These are phyloP conservation scores for Achatina immaculata DNA, from an alignment of 1,140 invertebrate genomes.

Conservation along the genomic window DNA sequence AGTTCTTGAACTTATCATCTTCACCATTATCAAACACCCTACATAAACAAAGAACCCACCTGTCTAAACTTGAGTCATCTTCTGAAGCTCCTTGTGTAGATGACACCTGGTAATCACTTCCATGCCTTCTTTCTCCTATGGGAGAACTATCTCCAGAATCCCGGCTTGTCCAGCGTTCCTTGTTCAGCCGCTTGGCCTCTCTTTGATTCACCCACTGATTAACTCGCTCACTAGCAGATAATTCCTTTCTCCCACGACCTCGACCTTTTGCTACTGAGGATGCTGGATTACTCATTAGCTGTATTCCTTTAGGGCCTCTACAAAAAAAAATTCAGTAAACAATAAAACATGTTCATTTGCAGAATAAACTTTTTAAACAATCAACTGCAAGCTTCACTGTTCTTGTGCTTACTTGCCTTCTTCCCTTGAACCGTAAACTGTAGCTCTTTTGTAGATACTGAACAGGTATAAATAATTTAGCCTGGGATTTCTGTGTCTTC, in stretches of 20 bases:
- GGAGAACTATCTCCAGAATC: neutral
- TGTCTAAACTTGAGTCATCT: slow-evolving; percentile 4
- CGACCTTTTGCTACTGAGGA: slow-evolving; percentile 43
- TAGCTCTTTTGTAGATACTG: too few species aligned
- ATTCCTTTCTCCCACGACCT: slow-evolving; percentile 45
- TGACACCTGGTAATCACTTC: neutral
- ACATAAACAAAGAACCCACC: too few species aligned
- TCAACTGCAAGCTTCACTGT: too few species aligned
- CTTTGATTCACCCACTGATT: slow-evolving; percentile 29
- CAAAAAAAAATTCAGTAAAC: too few species aligned
- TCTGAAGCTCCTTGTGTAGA: neutral
- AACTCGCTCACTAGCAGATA: slow-evolving; percentile 22
- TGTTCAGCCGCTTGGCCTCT: slow-evolving; percentile 21
- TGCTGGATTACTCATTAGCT: slow-evolving; percentile 43
- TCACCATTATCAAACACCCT: too few species aligned
- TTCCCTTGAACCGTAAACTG: too few species aligned
- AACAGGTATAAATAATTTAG: too few species aligned
- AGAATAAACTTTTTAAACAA: too few species aligned
- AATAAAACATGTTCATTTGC: too few species aligned
- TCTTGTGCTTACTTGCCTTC: too few species aligned
- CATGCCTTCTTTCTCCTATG: neutral
- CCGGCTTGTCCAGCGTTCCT: slow-evolving; percentile 13
- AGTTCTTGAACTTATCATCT: too few species aligned
- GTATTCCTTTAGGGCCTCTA: slow-evolving; percentile 32
- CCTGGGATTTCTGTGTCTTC: too few species aligned